Conservation (phyloP, 2,113 vertebrate genomes). For the Polypterus senegalus region DNA sequence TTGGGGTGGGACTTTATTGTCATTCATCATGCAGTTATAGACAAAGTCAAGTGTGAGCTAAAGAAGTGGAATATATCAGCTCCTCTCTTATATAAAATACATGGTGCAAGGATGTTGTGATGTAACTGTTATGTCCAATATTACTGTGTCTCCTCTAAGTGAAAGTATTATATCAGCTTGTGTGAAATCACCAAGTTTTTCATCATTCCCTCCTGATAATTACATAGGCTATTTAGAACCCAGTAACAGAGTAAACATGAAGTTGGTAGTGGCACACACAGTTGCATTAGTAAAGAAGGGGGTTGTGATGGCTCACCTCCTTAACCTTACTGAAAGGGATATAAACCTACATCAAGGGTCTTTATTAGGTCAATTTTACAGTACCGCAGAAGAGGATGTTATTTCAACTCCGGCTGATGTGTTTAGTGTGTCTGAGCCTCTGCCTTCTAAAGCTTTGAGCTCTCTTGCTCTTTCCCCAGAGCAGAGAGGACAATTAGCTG, state of each 20-base stretch:
- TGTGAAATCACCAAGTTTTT: not conserved
- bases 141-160: constrained; percentile 4
- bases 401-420: not conserved
- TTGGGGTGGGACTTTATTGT: too few species aligned
- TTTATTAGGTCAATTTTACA: not conserved
- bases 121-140: not conserved
- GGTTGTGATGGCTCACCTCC: not conserved
- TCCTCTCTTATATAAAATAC: not conserved
- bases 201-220: too few species aligned
- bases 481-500: too few species aligned
- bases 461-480: not conserved
- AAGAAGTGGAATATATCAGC: not conserved
- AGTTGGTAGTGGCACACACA: not conserved
- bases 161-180: not conserved
- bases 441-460: not conserved
- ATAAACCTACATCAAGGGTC: too few species aligned
- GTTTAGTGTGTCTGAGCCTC: not conserved
- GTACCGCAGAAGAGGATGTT: not conserved
- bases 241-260: not conserved
- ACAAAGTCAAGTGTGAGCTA: too few species aligned
- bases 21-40: too few species aligned
- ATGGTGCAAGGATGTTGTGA: not conserved
- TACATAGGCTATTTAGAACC: constrained; percentile 1
- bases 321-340: too few species aligned
- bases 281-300: not conserved